Conservation (phyloP, 1,140 invertebrate species). For the Dendroctonus ponderosae region DNA sequence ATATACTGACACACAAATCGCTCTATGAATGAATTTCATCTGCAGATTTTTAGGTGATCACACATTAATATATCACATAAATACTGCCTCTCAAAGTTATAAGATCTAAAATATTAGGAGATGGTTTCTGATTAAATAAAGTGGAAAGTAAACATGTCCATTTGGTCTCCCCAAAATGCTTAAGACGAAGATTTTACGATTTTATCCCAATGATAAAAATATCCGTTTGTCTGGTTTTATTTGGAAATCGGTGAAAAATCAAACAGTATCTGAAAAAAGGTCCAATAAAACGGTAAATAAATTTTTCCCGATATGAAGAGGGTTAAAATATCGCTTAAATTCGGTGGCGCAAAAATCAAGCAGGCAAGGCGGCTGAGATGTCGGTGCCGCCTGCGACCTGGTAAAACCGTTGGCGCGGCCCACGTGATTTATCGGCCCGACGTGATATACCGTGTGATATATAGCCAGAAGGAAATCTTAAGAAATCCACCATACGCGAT, state of each 20-base stretch:
- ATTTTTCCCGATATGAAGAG: conserved; percentile 32
- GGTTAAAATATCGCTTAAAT: conserved; percentile 36
- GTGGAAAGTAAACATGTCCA: no score
- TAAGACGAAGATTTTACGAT: no score
- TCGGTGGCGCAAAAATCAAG: conserved; percentile 29
- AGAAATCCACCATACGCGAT: conserved; percentile 47
- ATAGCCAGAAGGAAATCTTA: conserved; percentile 41
- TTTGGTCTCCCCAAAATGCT: no score
- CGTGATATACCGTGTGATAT: conserved; percentile 48
- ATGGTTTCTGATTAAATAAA: no score
- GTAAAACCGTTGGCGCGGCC: conserved; percentile 35
- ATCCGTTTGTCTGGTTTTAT: conserved; percentile 14
- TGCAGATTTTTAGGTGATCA: no score
- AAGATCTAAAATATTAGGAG: no score
- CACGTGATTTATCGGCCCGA: conserved; percentile 45
- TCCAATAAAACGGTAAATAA: conserved; percentile 33
- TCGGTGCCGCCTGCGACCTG: conserved; percentile 43
- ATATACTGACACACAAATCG: no score
- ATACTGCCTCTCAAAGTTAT: no score
- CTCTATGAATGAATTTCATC: no score
- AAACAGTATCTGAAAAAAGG: conserved; percentile 22
- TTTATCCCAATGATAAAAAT: neutral
- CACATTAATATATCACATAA: no score
- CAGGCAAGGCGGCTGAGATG: conserved; percentile 30
- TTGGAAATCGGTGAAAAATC: conserved; percentile 19